A percentile compares a stretch with the other conserved stretches of the same genome.
Evolutionary conservation across 1,140 invertebrate genomes (phyloP).

Genomic region (Philotrypesis tridentata): DNA sequence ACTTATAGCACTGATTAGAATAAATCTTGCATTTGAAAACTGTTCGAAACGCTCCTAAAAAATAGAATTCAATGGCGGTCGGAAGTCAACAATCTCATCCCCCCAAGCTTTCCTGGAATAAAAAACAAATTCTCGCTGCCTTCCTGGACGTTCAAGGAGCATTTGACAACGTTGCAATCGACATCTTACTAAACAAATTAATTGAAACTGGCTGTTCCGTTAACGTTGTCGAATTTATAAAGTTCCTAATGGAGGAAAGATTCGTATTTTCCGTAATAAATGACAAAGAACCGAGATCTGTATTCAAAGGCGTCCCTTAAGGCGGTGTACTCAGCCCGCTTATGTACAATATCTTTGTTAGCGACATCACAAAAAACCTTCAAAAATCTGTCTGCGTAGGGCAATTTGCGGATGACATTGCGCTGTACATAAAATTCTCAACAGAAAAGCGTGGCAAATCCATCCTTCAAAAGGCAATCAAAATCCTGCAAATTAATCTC

Average conservation of each 20-base stretch:
- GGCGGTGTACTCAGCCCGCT: background rate
- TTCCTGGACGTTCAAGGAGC: background rate
- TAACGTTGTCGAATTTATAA: background rate
- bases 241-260: background rate
- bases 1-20: too few relatives aligned
- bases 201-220: background rate
- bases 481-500: too few relatives aligned
- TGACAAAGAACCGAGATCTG: background rate
- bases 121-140: background rate
- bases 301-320: background rate
- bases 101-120: background rate
- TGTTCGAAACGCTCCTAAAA: too few relatives aligned
- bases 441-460: too few relatives aligned
- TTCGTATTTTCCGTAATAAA: background rate
- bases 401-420: background rate
- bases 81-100: background rate
- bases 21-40: too few relatives aligned
- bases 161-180: background rate
- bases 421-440: background rate
- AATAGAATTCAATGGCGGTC: background rate
- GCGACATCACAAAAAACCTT: too few relatives aligned
- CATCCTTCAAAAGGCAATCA: too few relatives aligned
- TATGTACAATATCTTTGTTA: too few relatives aligned
- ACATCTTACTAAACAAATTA: background rate
- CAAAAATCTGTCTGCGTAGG: too few relatives aligned